A percentile compares a stretch with the other conserved stretches of the same genome.
phyloP scores from a whole-genome alignment of 1,140 invertebrate genomes.

The Patella vulgata region DNA sequence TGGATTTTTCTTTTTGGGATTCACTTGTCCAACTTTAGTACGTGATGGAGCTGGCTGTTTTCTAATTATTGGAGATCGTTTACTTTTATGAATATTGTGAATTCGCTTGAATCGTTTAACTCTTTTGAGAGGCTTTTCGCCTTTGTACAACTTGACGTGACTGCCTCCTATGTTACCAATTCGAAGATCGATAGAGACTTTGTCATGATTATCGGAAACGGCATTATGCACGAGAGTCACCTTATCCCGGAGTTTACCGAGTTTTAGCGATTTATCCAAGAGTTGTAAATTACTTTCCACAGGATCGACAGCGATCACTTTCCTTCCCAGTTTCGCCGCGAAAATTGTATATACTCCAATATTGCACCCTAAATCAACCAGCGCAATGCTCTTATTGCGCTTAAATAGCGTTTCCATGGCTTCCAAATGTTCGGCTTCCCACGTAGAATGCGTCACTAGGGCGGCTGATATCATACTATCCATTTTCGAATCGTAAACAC shows the following conservation, averaged over 20 bases:
- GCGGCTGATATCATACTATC: constrained; percentile 41
- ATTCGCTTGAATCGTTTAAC: too few species aligned
- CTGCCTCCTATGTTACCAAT: constrained; percentile 48
- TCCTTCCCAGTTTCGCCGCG: constrained; percentile 44
- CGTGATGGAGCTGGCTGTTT: too few species aligned
- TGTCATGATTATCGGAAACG: constrained; percentile 37
- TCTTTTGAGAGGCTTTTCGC: too few species aligned
- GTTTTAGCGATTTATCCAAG: constrained; percentile 38
- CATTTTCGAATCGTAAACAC: constrained; percentile 32
- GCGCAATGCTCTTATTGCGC: constrained; percentile 11
- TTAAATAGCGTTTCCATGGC: constrained; percentile 13
- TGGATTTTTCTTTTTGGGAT: too few species aligned
- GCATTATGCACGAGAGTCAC: constrained; percentile 48
- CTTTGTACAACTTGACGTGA: constrained; percentile 10
- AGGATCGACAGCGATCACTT: constrained; percentile 56
- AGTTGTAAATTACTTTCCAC: constrained; percentile 39
- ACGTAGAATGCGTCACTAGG: constrained; percentile 29
- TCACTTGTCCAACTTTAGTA: too few species aligned
- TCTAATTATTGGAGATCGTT: too few species aligned
- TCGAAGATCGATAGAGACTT: constrained; percentile 31
- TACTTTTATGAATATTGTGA: too few species aligned
- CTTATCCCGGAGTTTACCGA: constrained; percentile 33
- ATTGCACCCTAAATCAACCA: constrained; percentile 61
- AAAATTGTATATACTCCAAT: constrained; percentile 55
- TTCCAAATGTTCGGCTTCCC: constrained; percentile 38